Evolutionary conservation across 2,797 vertebrate species (phyloP), one percentile per base, ranked within the genome.

Genomic region (Todus mexicanus): DNA sequence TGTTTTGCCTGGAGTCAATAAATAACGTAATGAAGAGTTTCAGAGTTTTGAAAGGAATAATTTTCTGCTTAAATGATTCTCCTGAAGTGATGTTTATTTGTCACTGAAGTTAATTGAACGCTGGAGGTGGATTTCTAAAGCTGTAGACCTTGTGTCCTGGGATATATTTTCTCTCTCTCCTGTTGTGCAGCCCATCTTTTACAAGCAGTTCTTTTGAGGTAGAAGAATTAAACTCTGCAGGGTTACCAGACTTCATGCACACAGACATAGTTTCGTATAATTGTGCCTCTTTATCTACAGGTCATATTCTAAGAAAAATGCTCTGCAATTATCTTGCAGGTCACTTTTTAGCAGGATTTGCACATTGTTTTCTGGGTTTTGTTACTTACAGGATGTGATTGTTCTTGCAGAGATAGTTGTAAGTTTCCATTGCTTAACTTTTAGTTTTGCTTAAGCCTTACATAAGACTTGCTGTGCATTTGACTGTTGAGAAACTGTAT

Each of bases 41-140:
- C 69, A 74, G 90, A 56, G 42, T 94, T n/a, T 92, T 87, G 93
- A 96, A 96, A 95, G 89, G 94, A 95, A 94, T 94, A 93, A 96
- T 96, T 94, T 96, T 96, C 92, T 94, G 91, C 95, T 95, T 92
- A 95, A 95, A 70, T 91, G 92, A 91, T 92, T 95, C 87, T 95
- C 92, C 90, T 79, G 80, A 94, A 95, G 95, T 91, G 73, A 91
- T 91, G 84, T 86, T 95, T 93, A 89, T 83, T 96, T 96, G 89
- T 94, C 83, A 75, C 83, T 81, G 76, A 23, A 87, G 89, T 87
- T 96, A 95, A 93, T 81, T 94, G 91, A 90, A 82, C 90, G 92
- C 93, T 96, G 85, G 84, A 87, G 91, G 87, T 96, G 35, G 84
- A 87, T 92, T 95, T 94, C 76, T 86, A 66, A 65, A 80, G 82